These are phyloP conservation scores for Hippoglossus stenolepis DNA, from an alignment of 2,113 vertebrate species.

Conservation along the genomic window DNA sequence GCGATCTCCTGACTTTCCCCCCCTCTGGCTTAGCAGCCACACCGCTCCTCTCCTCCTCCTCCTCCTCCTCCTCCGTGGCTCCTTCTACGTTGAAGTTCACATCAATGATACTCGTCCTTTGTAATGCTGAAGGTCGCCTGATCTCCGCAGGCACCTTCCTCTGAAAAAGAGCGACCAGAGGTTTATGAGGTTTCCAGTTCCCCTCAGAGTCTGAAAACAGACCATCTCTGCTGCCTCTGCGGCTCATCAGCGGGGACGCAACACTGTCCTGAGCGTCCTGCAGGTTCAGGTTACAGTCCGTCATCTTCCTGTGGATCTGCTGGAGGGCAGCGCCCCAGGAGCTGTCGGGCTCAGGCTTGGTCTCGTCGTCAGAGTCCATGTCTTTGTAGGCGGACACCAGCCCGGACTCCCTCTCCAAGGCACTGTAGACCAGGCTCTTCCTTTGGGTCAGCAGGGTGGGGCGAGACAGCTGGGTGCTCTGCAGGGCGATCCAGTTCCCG, in stretches of 20 bases:
- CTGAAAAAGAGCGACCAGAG: constrained; percentile 59
- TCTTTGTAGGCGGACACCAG: constrained; percentile 89
- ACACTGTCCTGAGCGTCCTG: constrained; percentile 1
- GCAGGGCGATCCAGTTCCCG: constrained; percentile 95
- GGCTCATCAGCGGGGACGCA: neutral
- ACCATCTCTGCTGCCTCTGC: constrained; percentile 23
- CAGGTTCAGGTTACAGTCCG: constrained; percentile 27
- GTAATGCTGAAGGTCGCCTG: constrained; percentile 48
- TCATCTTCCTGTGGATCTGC: constrained; percentile 72
- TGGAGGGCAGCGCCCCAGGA: constrained; percentile 70
- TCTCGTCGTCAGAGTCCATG: constrained; percentile 89
- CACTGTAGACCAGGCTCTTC: constrained; percentile 87
- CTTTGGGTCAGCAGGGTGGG: constrained; percentile 87
- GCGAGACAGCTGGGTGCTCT: constrained; percentile 82
- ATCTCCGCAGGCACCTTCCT: constrained; percentile 66
- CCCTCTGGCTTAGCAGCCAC: constrained; percentile 32
- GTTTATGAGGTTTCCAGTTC: constrained; percentile 55
- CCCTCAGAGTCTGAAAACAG: constrained; percentile 61
- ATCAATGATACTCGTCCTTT: constrained; percentile 67
- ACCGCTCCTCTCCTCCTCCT: constrained; percentile 20
- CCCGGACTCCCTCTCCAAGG: constrained; percentile 88
- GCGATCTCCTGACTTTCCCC: constrained; percentile 53
- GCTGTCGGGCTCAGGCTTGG: constrained; percentile 77
- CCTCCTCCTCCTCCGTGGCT: constrained; percentile 10
- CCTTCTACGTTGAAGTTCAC: constrained; percentile 70